Conservation (phyloP, 2,113 vertebrate genomes). For the Pygathrix nemaeus region DNA sequence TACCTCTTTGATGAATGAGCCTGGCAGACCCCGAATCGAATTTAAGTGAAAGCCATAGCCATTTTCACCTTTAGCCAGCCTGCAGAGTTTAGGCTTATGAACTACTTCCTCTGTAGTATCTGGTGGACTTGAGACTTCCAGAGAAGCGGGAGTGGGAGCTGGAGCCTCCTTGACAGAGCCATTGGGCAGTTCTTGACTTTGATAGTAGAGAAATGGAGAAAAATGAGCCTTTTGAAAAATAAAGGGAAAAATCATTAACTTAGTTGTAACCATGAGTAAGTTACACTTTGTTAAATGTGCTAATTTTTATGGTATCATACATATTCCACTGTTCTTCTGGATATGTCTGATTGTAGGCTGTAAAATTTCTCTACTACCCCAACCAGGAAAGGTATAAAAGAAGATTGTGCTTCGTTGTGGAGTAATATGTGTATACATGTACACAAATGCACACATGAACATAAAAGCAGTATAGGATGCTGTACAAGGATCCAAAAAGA, state of each 20-base stretch:
- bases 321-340: background rate
- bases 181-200: slow-evolving; percentile 76
- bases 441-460: background rate
- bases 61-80: slow-evolving; percentile 86
- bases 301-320: background rate
- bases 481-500: background rate
- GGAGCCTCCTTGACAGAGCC: slow-evolving; percentile 40
- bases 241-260: background rate
- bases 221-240: slow-evolving; percentile 86
- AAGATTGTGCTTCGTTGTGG: background rate
- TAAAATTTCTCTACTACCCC: background rate
- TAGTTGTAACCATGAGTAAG: background rate
- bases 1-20: slow-evolving; percentile 92
- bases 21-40: slow-evolving; percentile 86
- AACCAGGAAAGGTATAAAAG: background rate
- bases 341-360: background rate
- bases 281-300: background rate
- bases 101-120: slow-evolving; percentile 45
- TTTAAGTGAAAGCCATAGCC: slow-evolving; percentile 95
- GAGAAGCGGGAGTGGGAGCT: background rate
- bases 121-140: background rate
- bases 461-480: background rate
- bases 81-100: slow-evolving; percentile 91
- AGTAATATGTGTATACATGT: background rate
- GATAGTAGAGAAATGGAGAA: slow-evolving; percentile 90